Conservation (phyloP, 2,113 vertebrate species). For the Kobus ellipsiprymnus region DNA sequence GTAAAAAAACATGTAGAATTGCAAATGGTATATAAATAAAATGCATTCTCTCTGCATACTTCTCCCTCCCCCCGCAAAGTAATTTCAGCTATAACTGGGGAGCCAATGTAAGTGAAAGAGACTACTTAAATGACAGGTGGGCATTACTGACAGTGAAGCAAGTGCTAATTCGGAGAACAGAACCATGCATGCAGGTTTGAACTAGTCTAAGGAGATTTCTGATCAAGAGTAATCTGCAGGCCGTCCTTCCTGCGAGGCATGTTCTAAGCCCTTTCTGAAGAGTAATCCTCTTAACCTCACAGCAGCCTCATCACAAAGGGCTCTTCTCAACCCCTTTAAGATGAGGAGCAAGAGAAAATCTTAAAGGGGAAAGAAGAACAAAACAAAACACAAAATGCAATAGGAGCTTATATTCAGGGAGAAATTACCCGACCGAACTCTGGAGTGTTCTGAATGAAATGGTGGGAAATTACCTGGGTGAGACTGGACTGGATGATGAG, state of each 20-base stretch:
- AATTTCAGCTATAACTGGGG: neutral
- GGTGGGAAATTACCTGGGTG: rapidly evolving
- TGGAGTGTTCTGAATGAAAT: neutral
- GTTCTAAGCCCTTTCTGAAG: neutral
- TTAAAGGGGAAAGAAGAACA: neutral
- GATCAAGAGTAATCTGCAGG: neutral
- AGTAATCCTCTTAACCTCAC: neutral
- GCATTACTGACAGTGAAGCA: neutral
- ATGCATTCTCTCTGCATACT: rapidly evolving
- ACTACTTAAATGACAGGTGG: neutral
- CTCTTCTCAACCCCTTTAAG: neutral
- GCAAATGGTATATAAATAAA: neutral
- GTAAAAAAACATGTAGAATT: neutral
- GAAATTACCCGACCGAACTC: neutral
- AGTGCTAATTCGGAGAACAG: neutral
- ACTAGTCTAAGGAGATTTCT: neutral
- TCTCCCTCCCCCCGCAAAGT: neutral
- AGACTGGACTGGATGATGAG: no score
- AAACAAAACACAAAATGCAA: neutral
- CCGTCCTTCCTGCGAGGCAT: rapidly evolving
- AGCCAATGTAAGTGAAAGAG: neutral
- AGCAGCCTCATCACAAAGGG: neutral
- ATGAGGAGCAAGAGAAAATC: neutral
- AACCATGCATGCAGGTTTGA: neutral
- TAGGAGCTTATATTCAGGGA: rapidly evolving